These are phyloP conservation scores for Dasypolia templi DNA, from an alignment of 2,888 invertebrate genomes.

Conservation along the genomic window DNA sequence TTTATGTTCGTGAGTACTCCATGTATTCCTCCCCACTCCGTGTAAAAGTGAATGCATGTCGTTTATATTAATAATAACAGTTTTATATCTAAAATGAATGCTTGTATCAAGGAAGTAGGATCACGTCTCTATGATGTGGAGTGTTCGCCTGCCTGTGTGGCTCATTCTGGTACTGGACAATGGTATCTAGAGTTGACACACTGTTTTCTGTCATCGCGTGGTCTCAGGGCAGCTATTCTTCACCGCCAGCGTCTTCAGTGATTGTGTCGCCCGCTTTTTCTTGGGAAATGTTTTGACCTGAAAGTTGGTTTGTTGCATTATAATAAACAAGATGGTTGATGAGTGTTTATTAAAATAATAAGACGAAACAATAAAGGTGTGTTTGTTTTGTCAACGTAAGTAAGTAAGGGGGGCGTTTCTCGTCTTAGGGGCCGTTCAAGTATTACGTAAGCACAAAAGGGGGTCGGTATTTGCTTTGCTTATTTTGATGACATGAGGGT, in stretches of 20 bases:
- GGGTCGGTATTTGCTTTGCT: no score
- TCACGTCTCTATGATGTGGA: conserved; percentile 69
- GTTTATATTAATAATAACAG: conserved; percentile 7
- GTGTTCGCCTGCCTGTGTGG: conserved; percentile 67
- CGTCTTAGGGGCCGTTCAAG: no score
- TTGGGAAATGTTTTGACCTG: conserved; percentile 91
- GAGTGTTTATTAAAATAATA: no score
- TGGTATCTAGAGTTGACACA: conserved; percentile 90
- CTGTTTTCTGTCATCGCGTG: conserved; percentile 82
- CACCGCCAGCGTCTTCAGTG: conserved; percentile 87
- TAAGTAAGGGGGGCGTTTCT: no score
- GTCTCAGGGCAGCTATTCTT: conserved; percentile 81
- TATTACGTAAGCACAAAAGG: no score
- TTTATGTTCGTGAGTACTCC: conserved; percentile 19
- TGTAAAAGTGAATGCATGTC: conserved; percentile 35
- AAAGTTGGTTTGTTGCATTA: conserved; percentile 17
- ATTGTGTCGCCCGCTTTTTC: conserved; percentile 89
- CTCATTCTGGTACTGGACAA: conserved; percentile 75
- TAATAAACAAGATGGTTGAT: no score
- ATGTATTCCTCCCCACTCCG: conserved; percentile 27
- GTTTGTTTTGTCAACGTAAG: no score
- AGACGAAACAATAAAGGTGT: no score
- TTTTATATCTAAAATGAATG: conserved; percentile 48
- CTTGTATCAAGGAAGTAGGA: conserved; percentile 50
- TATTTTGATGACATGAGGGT: no score